Base-by-base conservation (phyloP, 2,888 invertebrate species). In the Lochmaea crataegi region DNA sequence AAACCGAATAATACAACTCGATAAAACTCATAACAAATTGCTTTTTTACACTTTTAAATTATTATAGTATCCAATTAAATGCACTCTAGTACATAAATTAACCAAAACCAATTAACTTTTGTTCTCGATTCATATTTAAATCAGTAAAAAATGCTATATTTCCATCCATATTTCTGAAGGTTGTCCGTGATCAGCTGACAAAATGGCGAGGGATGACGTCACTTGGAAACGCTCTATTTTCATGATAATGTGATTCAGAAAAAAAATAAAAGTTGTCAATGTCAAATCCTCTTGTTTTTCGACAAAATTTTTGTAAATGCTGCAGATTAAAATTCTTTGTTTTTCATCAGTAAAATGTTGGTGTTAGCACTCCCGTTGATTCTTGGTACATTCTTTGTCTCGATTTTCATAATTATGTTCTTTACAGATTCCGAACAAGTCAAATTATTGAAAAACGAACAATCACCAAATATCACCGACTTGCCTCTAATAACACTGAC, bases 361-460 rank as follows among this genome's bases (percentile, higher is more conserved):
- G 57, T 82, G 12, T 80, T 82, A 42, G 72, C 82, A 3, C 51
- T 82, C 2, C 79, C 81, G 0, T 70, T 84, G 3, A 64, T 83
- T 16, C 75, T 83, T n/a, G 79, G 82, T 5, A 82, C 82, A 2
- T 80, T 83, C 12, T 72, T 82, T 16, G 82, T 83, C 48, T 77
- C 84, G 11, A 81, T 84, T 0, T 82, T 85, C 57, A 72, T 85
- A 10, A 41, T 85, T 5, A 60, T 83, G 14, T 78, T 82, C 0
- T 77, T 82, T 0, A 82, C 80, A 1, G 82, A 82, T 67, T 79
- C 83, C n/a, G 77, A 78, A 41, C 80, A 80, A 16, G 82, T 84
- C 66, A 80, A 80, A 32, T 77, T 78, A 12, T 73, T 73, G 10
- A 75, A 71, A 57, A 56, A 14, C 9, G 75, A 72, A n/a, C 74